Base-by-base conservation (phyloP, 2,797 vertebrate species). In the Botia almorhae region DNA sequence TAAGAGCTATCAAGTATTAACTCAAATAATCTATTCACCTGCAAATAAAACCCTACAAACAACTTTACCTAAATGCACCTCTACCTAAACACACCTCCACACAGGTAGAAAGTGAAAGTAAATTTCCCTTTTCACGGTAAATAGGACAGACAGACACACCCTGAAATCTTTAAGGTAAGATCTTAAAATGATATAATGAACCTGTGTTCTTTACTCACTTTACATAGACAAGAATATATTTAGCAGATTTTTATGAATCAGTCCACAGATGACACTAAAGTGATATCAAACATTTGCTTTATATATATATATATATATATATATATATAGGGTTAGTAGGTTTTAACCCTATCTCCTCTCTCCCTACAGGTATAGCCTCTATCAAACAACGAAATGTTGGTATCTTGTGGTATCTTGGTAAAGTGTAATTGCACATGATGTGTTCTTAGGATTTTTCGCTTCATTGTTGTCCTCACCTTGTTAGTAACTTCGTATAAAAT, bases 41-140 rank as follows among this genome's bases (percentile, higher is more conserved):
- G 7, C 5, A 11, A 0, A 78, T 48, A 33, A 77, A 58, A 58
- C 36, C 11, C 7, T 43, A 12, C 7, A 16, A 16, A 16, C 23
- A 29, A 39, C 7, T 36, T n/a, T 65, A 64, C 61, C 26, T 64
- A 0, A 26, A 26, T 26, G 11, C 12, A 11, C 12, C 1, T 60
- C 26, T 26, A 33, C 26, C 17, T 12, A 10, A 39, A 64, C 61
- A 39, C 33, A 3, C 14, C 4, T 67, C 4, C 7, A 55, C 0
- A 16, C 17, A 2, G 65, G 36, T 2, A 50, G 76, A 69, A 78
- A 78, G 55, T 78, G 65, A 78, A 78, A 78, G 65, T 69, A 33
- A 2, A 1, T 4, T 36, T 7, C 23, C 2, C n/a, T n/a, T 3
- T 26, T 0, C 26, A n/a, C 3, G 3, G 10, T 1, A 12, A 58